A percentile compares a stretch with the other conserved stretches of the same genome.
These are phyloP conservation scores for Xanthia icteritia DNA, from an alignment of 2,888 invertebrate genomes.

Conservation along the genomic window DNA sequence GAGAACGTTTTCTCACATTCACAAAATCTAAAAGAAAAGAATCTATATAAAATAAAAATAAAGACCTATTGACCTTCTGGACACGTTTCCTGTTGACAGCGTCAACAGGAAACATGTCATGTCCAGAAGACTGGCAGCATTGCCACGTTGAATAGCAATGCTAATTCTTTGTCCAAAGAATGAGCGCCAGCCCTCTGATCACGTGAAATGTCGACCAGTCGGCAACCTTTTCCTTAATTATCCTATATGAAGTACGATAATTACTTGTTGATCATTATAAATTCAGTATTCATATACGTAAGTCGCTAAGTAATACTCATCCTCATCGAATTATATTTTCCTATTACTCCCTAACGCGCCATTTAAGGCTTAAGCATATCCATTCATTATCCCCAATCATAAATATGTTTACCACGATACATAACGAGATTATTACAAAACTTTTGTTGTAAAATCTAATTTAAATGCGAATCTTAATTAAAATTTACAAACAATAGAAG, in stretches of 20 bases:
- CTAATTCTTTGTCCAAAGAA: too few relatives aligned
- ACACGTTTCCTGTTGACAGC: too few relatives aligned
- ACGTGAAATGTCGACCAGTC: too few relatives aligned
- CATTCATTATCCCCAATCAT: slow-evolving; percentile 19
- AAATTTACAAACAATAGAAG: slow-evolving; percentile 56
- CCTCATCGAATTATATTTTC: slow-evolving; percentile 13
- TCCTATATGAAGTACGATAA: not conserved
- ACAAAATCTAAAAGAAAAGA: too few relatives aligned
- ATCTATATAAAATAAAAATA: too few relatives aligned
- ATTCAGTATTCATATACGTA: slow-evolving; percentile 20
- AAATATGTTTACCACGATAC: slow-evolving; percentile 19
- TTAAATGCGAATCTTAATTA: slow-evolving; percentile 51
- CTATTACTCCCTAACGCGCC: slow-evolving; percentile 4
- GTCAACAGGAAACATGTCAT: too few relatives aligned
- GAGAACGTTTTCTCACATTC: too few relatives aligned
- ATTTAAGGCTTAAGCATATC: slow-evolving; percentile 28
- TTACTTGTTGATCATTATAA: not conserved
- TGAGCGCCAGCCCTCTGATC: too few relatives aligned
- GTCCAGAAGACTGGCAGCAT: too few relatives aligned
- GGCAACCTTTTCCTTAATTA: too few relatives aligned
- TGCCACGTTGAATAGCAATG: too few relatives aligned
- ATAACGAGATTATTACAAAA: slow-evolving; percentile 48
- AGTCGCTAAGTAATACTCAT: slow-evolving; percentile 14
- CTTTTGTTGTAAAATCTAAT: slow-evolving; percentile 55
- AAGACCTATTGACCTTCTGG: too few relatives aligned